These are phyloP conservation scores for Eurois occulta DNA, from an alignment of 2,888 invertebrate species.

Conservation along the genomic window DNA sequence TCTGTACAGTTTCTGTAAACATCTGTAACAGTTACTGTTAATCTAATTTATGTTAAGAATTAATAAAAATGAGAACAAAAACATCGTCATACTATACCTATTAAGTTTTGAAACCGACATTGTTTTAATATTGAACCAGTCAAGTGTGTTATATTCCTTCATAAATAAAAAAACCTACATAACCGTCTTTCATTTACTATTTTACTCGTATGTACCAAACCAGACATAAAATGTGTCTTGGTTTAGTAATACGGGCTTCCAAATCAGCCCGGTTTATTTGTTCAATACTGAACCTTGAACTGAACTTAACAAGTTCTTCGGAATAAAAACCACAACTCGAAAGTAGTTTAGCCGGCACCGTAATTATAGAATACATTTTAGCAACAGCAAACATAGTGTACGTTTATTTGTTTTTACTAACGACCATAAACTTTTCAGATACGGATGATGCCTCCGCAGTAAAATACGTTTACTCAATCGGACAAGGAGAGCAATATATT, in stretches of 20 bases:
- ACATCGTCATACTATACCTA: neutral
- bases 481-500: neutral
- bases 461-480: neutral
- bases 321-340: too few relatives aligned
- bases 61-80: too few relatives aligned
- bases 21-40: too few relatives aligned
- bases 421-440: neutral
- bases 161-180: neutral
- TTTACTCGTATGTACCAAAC: neutral
- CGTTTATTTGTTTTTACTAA: conserved; percentile 5
- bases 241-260: neutral
- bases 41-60: too few relatives aligned
- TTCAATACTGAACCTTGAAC: neutral
- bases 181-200: neutral
- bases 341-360: neutral
- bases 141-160: neutral
- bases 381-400: neutral
- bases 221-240: neutral
- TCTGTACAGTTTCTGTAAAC: too few relatives aligned
- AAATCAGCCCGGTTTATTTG: neutral
- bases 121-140: neutral
- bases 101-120: neutral
- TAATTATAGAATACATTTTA: neutral
- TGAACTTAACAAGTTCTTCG: neutral
- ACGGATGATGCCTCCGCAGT: neutral